A percentile compares a stretch with the other conserved stretches of the same genome.
Evolutionary conservation across 2,888 invertebrate species (phyloP).

Genomic region (Drosophila kuntzei): DNA sequence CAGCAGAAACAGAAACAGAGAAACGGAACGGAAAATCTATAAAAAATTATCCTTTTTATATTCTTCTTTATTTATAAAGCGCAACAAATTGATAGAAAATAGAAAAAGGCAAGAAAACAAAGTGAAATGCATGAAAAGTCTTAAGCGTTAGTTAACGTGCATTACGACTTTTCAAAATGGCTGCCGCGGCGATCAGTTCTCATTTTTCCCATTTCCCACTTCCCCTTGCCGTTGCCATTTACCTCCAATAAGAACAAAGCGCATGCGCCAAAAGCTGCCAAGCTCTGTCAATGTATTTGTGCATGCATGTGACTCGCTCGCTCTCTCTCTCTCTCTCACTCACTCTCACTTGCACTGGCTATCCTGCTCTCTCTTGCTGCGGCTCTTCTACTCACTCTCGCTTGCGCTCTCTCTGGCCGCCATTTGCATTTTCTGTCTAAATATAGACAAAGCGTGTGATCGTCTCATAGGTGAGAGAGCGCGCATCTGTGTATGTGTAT

Average conservation of each 20-base stretch:
- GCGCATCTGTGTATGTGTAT: background rate
- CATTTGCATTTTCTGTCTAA: conserved; percentile 80
- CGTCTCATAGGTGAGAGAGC: conserved; percentile 48
- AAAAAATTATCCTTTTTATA: conserved; percentile 65
- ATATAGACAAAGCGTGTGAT: conserved; percentile 66
- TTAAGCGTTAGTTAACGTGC: conserved; percentile 42
- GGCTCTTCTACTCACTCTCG: conserved; percentile 15
- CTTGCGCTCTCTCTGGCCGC: conserved; percentile 40
- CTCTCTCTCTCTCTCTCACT: conserved; percentile 9
- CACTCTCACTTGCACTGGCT: background rate
- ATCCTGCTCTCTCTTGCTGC: background rate
- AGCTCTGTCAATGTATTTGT: conserved; percentile 38
- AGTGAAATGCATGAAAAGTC: conserved; percentile 34
- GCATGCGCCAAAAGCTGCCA: conserved; percentile 63
- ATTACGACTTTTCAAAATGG: conserved; percentile 48
- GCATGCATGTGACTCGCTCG: conserved; percentile 26
- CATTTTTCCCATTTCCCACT: background rate
- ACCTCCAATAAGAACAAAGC: conserved; percentile 28
- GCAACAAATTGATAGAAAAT: conserved; percentile 44
- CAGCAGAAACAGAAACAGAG: background rate
- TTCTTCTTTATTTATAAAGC: conserved; percentile 58
- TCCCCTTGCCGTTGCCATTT: background rate
- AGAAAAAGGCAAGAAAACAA: conserved; percentile 24
- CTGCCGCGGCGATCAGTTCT: conserved; percentile 24
- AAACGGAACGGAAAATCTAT: conserved; percentile 65